These are phyloP conservation scores for Malurus elegans DNA, from an alignment of 2,113 vertebrate genomes.

Conservation along the genomic window DNA sequence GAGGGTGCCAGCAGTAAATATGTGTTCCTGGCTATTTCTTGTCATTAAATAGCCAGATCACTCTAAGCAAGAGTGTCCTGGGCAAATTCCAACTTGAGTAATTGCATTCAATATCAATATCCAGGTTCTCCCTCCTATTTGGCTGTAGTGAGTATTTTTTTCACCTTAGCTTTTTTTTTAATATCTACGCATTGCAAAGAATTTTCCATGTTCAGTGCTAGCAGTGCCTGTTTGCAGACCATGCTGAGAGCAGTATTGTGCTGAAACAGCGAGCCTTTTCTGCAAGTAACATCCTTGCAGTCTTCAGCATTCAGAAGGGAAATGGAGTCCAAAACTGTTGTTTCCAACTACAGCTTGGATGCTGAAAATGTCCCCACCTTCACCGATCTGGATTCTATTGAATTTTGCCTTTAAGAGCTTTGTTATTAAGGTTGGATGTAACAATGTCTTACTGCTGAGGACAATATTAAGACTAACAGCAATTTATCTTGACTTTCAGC, in stretches of 20 bases:
- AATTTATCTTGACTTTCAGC: conserved; percentile 29
- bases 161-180: conserved; percentile 49
- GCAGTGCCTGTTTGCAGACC: background rate
- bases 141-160: background rate
- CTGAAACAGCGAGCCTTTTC: background rate
- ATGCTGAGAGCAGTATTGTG: background rate
- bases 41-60: conserved; percentile 21
- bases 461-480: background rate
- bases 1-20: background rate
- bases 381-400: background rate
- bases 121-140: conserved; percentile 14
- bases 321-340: background rate
- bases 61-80: background rate
- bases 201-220: background rate
- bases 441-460: background rate
- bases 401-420: background rate
- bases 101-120: conserved; percentile 14
- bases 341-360: background rate
- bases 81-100: conserved; percentile 32
- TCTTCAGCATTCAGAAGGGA: background rate
- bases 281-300: background rate
- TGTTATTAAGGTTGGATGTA: background rate
- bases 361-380: background rate
- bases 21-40: background rate
- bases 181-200: background rate